phyloP scores from a whole-genome alignment of 2,888 invertebrate species.

The Coenonympha glycerion region DNA sequence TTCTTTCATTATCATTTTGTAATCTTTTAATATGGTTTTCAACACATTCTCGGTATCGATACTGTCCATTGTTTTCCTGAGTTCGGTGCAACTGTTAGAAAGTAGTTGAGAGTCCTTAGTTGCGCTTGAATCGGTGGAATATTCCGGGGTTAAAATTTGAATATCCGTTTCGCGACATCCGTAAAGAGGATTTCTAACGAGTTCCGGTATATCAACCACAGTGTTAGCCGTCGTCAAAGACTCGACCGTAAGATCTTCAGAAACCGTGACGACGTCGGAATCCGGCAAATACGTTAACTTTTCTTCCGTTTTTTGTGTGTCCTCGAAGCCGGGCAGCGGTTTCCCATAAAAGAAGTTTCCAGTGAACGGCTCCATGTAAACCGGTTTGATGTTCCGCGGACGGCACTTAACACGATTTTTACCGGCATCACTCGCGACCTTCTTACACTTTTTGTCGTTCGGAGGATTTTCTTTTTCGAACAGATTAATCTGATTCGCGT shows the following conservation, averaged over 20 bases:
- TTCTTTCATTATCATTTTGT: slow-evolving; percentile 68
- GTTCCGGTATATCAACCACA: slow-evolving; percentile 56
- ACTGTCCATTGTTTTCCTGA: slow-evolving; percentile 55
- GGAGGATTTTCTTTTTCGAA: slow-evolving; percentile 56
- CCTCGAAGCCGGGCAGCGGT: slow-evolving; percentile 59
- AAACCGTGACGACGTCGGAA: slow-evolving; percentile 60
- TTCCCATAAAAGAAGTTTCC: slow-evolving; percentile 72
- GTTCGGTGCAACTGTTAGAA: slow-evolving; percentile 63
- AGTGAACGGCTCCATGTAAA: slow-evolving; percentile 62
- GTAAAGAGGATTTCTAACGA: slow-evolving; percentile 63
- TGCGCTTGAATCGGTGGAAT: slow-evolving; percentile 43
- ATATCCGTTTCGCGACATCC: slow-evolving; percentile 56
- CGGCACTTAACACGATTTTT: slow-evolving; percentile 59
- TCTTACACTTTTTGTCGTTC: slow-evolving; percentile 56
- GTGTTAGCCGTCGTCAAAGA: slow-evolving; percentile 57
- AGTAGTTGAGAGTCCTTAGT: slow-evolving; percentile 62
- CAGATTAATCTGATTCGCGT: slow-evolving; percentile 65
- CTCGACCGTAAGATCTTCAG: slow-evolving; percentile 58
- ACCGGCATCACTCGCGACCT: slow-evolving; percentile 59
- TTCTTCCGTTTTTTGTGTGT: slow-evolving; percentile 57
- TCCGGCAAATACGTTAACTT: slow-evolving; percentile 64
- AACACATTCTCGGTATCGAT: slow-evolving; percentile 47
- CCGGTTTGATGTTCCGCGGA: slow-evolving; percentile 55
- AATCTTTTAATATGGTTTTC: slow-evolving; percentile 58
- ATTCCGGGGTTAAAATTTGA: slow-evolving; percentile 48